Evolutionary conservation across 2,797 vertebrate genomes (phyloP).

Genomic region (Anniella stebbinsi): DNA sequence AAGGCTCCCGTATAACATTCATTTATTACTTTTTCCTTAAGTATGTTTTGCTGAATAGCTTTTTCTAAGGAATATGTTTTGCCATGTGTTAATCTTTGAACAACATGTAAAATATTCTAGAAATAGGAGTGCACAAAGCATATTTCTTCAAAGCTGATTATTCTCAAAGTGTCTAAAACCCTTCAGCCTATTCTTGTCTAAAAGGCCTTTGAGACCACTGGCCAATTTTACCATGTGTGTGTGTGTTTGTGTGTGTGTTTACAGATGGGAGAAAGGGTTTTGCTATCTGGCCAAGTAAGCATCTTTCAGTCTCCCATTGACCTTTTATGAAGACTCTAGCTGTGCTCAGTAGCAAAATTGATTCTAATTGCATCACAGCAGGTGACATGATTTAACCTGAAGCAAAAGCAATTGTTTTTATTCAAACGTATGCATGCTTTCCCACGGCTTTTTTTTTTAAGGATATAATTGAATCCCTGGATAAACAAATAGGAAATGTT

Average conservation of each 20-base stretch:
- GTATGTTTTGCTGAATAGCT: no score
- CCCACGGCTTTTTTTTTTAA: slow-evolving; percentile 15
- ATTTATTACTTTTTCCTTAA: no score
- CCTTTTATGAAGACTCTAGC: slow-evolving; percentile 69
- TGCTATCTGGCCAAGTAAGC: slow-evolving; percentile 25
- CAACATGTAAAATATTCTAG: not conserved
- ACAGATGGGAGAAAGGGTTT: slow-evolving; percentile 14
- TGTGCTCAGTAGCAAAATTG: slow-evolving; percentile 66
- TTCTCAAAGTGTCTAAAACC: slow-evolving; percentile 12
- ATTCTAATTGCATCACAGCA: slow-evolving; percentile 74
- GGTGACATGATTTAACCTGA: slow-evolving; percentile 71
- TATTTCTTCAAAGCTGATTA: not conserved
- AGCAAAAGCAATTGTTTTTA: slow-evolving; percentile 65
- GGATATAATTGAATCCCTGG: slow-evolving; percentile 47
- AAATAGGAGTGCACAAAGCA: not conserved
- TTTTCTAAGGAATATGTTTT: no score
- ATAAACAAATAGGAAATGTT: accelerated
- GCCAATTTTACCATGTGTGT: slow-evolving; percentile 4
- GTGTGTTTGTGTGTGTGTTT: not conserved
- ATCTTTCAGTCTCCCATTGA: slow-evolving; percentile 55
- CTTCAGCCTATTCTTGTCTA: slow-evolving; percentile 9
- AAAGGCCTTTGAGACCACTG: not conserved
- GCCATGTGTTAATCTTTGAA: not conserved
- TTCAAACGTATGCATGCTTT: slow-evolving; percentile 57
- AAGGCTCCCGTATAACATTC: no score